A percentile compares a stretch with the other conserved stretches of the same genome.
Conservation (phyloP, 2,797 vertebrate species). For the Xenentodon cancila region DNA sequence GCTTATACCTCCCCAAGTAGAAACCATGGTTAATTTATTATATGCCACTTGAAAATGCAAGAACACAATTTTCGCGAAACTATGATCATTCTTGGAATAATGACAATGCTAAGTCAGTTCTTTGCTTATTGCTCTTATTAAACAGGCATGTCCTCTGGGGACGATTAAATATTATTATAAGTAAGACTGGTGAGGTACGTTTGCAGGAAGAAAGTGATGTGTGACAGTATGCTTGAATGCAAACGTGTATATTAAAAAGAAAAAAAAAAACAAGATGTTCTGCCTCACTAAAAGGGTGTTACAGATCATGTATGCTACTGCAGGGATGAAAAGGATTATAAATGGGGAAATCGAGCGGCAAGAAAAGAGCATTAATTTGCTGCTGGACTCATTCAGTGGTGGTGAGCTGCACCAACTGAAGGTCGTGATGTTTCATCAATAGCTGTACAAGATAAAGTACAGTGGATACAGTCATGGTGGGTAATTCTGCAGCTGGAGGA, state of each 20-base stretch:
- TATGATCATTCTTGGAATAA: background rate
- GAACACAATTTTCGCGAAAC: background rate
- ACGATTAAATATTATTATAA: slow-evolving; percentile 26
- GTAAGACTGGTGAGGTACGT: slow-evolving; percentile 43
- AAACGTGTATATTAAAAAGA: slow-evolving; percentile 15
- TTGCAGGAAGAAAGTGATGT: slow-evolving; percentile 16
- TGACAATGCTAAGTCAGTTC: background rate
- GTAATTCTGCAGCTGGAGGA: slow-evolving; percentile 38
- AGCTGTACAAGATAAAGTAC: slow-evolving; percentile 58
- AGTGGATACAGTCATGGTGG: slow-evolving; percentile 42
- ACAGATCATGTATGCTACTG: slow-evolving; percentile 52
- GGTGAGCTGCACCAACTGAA: slow-evolving; percentile 47
- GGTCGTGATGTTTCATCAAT: slow-evolving; percentile 69
- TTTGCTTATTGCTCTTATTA: slow-evolving; percentile 27
- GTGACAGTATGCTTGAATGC: slow-evolving; percentile 30
- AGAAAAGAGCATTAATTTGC: slow-evolving; percentile 55
- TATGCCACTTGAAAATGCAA: background rate
- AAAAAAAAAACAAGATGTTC: slow-evolving; percentile 34
- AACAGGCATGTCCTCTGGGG: slow-evolving; percentile 21
- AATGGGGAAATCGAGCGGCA: slow-evolving; percentile 51
- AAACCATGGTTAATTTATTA: background rate
- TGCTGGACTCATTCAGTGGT: slow-evolving; percentile 32
- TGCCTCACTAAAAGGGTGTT: slow-evolving; percentile 40
- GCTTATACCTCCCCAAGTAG: background rate
- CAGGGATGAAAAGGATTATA: slow-evolving; percentile 56